Evolutionary conservation across 2,797 vertebrate genomes (phyloP).

Genomic region (Mergus octosetaceus): DNA sequence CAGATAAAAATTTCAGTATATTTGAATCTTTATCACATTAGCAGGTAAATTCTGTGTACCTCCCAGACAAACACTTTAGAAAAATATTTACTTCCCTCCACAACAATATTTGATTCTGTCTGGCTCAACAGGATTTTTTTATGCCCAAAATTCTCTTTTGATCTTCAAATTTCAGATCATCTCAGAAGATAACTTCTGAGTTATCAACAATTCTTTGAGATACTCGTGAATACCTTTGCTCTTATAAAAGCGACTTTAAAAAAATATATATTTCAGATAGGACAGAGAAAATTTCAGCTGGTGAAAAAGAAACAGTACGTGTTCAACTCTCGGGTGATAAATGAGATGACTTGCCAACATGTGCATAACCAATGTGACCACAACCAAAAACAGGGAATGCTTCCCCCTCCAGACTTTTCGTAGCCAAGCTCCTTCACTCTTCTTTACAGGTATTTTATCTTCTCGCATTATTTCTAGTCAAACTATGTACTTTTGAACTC

Average conservation of each 20-base stretch:
- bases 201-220: background rate
- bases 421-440: background rate
- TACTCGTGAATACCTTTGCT: background rate
- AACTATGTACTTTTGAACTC: background rate
- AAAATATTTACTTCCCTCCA: background rate
- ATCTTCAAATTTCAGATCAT: background rate
- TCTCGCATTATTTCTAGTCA: background rate
- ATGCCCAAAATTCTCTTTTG: background rate
- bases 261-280: background rate
- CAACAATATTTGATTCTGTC: background rate
- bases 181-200: background rate
- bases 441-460: background rate
- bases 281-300: background rate
- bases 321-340: background rate
- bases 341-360: background rate
- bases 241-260: background rate
- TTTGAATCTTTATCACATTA: slow-evolving; percentile 32
- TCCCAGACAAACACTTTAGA: background rate
- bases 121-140: background rate
- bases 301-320: background rate
- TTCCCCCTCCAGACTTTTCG: background rate
- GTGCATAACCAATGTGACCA: background rate
- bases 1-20: slow-evolving; percentile 31
- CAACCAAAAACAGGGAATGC: background rate
- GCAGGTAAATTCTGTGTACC: background rate